Evolutionary conservation across 2,113 vertebrate genomes (phyloP).

Genomic region (Bos javanicus): DNA sequence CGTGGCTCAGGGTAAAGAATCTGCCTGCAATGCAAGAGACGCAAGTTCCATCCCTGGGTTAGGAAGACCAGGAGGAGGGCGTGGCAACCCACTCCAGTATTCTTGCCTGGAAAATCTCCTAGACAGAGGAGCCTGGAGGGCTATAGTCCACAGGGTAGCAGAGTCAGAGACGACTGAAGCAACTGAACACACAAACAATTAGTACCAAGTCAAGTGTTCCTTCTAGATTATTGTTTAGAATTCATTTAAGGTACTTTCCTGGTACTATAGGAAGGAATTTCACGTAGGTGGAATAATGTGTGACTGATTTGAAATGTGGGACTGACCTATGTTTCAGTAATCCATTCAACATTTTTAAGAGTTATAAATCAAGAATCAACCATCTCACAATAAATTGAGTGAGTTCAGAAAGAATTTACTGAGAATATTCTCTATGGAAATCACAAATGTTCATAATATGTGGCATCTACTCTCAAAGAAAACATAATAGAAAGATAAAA

Average conservation of each 20-base stretch:
- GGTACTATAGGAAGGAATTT: not conserved
- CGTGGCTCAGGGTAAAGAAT: not conserved
- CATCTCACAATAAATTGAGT: not conserved
- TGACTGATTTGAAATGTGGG: conserved; percentile 6
- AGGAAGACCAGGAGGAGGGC: not conserved
- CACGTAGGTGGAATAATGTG: not conserved
- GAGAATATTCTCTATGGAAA: not conserved
- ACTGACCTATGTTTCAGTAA: not conserved
- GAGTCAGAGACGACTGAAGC: not conserved
- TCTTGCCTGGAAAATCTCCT: not conserved
- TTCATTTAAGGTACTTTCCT: not conserved
- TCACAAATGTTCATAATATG: not conserved
- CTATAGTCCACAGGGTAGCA: rapidly evolving
- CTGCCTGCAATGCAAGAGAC: not conserved
- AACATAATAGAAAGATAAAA: not conserved
- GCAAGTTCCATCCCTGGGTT: not conserved
- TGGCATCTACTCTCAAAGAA: not conserved
- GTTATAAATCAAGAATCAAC: not conserved
- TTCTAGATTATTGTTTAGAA: not conserved
- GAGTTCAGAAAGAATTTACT: not conserved
- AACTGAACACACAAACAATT: not conserved
- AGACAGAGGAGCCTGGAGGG: not conserved
- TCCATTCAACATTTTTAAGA: not conserved
- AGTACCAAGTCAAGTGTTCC: not conserved
- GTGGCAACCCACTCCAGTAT: not conserved